These are phyloP conservation scores for Lysandra coridon DNA, from an alignment of 2,888 invertebrate genomes.

Conservation along the genomic window DNA sequence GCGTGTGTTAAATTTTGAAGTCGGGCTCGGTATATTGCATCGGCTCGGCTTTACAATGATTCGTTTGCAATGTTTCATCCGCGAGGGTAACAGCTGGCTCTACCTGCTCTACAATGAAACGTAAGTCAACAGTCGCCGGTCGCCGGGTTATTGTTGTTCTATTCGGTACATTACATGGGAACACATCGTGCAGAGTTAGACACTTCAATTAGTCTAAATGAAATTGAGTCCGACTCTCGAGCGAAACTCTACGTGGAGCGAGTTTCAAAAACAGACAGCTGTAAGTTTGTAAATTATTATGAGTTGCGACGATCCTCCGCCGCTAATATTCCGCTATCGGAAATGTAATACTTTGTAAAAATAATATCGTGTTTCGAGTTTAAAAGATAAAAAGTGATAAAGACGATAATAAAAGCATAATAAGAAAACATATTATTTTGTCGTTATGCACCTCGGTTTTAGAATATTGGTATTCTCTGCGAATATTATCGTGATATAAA, in stretches of 20 bases:
- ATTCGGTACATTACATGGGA: slow-evolving; percentile 28
- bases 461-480: background rate
- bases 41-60: slow-evolving; percentile 55
- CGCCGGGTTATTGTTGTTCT: slow-evolving; percentile 52
- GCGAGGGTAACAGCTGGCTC: slow-evolving; percentile 65
- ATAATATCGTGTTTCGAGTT: background rate
- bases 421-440: background rate
- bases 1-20: slow-evolving; percentile 55
- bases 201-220: slow-evolving; percentile 27
- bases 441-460: background rate
- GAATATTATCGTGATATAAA: background rate
- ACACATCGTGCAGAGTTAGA: slow-evolving; percentile 2
- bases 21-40: slow-evolving; percentile 47
- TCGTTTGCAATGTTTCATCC: slow-evolving; percentile 59
- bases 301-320: background rate
- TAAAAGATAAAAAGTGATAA: background rate
- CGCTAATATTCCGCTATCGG: background rate
- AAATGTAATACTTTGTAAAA: background rate
- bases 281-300: slow-evolving; percentile 6
- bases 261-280: slow-evolving; percentile 18
- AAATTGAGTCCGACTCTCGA: slow-evolving; percentile 3
- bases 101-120: slow-evolving; percentile 73
- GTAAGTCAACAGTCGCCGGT: slow-evolving; percentile 61
- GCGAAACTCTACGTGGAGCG: slow-evolving; percentile 18
- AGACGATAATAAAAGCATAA: background rate